These are phyloP conservation scores for Dysmachus trigonus DNA, from an alignment of 2,888 invertebrate species.

Conservation along the genomic window DNA sequence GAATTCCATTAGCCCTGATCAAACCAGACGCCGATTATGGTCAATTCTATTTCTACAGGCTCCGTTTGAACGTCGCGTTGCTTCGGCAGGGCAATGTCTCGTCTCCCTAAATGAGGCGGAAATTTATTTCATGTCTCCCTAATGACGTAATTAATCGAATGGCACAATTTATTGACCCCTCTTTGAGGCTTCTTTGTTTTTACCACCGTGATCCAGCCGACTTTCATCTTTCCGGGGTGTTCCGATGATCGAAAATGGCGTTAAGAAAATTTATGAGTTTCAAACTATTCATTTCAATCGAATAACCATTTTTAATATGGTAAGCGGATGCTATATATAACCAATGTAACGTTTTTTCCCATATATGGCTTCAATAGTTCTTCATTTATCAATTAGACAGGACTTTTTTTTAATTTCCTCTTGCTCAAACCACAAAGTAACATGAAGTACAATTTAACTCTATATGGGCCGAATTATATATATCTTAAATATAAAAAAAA, in stretches of 20 bases:
- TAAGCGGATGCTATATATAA: background rate
- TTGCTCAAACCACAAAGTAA: too few relatives aligned
- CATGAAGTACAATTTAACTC: too few relatives aligned
- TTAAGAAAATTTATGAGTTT: background rate
- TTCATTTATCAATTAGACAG: too few relatives aligned
- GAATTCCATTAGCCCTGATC: slow-evolving; percentile 32
- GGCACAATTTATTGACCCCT: slow-evolving; percentile 20
- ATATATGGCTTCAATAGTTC: too few relatives aligned
- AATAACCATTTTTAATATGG: background rate
- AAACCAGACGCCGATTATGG: slow-evolving; percentile 9
- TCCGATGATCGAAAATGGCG: background rate
- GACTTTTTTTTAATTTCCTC: too few relatives aligned
- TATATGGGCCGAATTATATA: too few relatives aligned
- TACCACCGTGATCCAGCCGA: background rate
- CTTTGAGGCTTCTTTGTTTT: background rate
- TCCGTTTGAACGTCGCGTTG: background rate
- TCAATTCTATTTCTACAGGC: slow-evolving; percentile 17
- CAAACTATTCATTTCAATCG: background rate
- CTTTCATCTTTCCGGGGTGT: background rate
- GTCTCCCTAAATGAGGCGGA: slow-evolving; percentile 1
- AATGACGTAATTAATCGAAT: slow-evolving; percentile 41
- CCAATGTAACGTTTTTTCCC: background rate
- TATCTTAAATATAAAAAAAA: too few relatives aligned
- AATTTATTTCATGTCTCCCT: slow-evolving; percentile 33
- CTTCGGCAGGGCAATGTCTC: background rate